A percentile compares a stretch with the other conserved stretches of the same genome.
These are phyloP conservation scores for Troides oblongomaculatus DNA, from an alignment of 2,888 invertebrate species.

Conservation along the genomic window DNA sequence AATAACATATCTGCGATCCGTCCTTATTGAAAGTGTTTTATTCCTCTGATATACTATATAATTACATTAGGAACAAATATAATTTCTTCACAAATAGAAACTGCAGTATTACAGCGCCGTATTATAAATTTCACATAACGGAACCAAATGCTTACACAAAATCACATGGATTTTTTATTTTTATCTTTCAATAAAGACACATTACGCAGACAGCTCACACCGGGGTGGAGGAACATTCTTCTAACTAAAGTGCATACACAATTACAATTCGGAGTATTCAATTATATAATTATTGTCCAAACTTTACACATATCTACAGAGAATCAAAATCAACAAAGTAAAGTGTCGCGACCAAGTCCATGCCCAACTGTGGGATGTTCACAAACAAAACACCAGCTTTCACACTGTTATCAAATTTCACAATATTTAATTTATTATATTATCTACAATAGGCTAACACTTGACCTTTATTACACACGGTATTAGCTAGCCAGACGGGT, in stretches of 20 bases:
- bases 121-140: not conserved
- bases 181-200: conserved; percentile 29
- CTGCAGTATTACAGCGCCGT: not conserved
- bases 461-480: no score
- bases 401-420: conserved; percentile 35
- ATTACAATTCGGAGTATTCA: conserved; percentile 52
- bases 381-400: conserved; percentile 24
- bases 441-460: no score
- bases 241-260: conserved; percentile 34
- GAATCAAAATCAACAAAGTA: conserved; percentile 46
- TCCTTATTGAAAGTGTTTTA: conserved; percentile 21
- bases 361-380: conserved; percentile 31
- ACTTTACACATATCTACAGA: conserved; percentile 73
- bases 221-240: conserved; percentile 30
- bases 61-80: not conserved
- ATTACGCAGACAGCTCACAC: conserved; percentile 25
- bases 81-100: not conserved
- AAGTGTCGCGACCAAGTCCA: conserved; percentile 40
- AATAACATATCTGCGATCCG: conserved; percentile 27
- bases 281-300: conserved; percentile 72
- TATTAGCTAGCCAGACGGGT: no score
- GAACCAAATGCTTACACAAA: not conserved
- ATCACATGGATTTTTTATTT: not conserved
- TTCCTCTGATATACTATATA: not conserved
- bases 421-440: conserved; percentile 5